Evolutionary conservation across 2,113 vertebrate species (phyloP).

Genomic region (Oxyruncus cristatus): DNA sequence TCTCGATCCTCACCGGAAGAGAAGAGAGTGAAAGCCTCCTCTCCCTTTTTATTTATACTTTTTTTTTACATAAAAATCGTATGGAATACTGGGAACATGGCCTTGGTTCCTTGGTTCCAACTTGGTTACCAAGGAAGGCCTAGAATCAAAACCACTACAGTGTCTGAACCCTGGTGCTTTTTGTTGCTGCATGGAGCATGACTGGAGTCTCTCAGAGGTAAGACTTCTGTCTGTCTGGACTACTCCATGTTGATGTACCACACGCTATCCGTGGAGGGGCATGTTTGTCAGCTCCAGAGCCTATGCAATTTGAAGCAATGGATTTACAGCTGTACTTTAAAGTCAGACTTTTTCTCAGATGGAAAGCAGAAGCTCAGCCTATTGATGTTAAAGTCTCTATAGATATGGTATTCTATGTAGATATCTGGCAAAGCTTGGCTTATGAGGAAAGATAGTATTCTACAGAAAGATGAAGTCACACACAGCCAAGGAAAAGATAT

Average conservation of each 20-base stretch:
- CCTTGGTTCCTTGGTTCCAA: too few species aligned
- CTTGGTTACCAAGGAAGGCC: too few species aligned
- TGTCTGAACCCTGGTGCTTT: fast-evolving
- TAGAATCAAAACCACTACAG: too few species aligned
- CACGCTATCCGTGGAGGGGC: not conserved
- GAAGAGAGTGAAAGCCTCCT: too few species aligned
- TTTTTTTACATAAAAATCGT: too few species aligned
- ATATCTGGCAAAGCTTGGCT: not conserved
- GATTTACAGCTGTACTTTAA: not conserved
- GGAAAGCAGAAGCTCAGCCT: not conserved
- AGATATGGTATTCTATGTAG: not conserved
- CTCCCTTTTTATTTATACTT: too few species aligned
- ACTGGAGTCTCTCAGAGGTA: not conserved
- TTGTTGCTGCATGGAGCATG: fast-evolving
- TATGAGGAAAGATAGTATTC: not conserved
- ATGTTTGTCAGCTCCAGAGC: not conserved
- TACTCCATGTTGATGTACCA: not conserved
- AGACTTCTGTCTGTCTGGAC: not conserved
- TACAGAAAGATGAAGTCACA: not conserved
- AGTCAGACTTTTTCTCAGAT: not conserved
- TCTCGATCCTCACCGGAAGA: too few species aligned
- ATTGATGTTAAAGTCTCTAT: not conserved
- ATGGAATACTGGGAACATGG: too few species aligned
- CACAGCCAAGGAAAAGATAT: not conserved
- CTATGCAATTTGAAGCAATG: not conserved